Base-by-base conservation (phyloP, 2,113 vertebrate genomes). In the Myxocyprinus asiaticus region DNA sequence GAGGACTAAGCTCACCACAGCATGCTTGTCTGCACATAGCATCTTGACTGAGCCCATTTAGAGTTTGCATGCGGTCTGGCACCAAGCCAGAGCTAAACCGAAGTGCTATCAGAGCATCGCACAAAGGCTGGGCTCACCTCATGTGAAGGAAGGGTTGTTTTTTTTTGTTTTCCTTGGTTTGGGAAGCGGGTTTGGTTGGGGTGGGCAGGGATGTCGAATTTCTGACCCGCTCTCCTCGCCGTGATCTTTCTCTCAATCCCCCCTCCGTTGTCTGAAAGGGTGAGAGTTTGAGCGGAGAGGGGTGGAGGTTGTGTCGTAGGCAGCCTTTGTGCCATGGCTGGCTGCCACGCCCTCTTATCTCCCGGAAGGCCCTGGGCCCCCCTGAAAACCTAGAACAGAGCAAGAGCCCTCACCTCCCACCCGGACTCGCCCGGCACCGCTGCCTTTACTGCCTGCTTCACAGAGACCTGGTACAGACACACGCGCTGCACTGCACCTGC, bases 401-500 rank as follows among this genome's bases (percentile, higher is more conserved):
- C 91, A 88, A 89, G 89, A 92, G 88, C 89, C 84, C 84, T 85
- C 84, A 83, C 81, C 79, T 81, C 84, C 84, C 51, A 83, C 88
- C 90, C 48, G 90, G 92, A 93, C 86, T 86, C 86, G 85, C 89
- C 92, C 87, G 89, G 88, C 90, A 89, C 90, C 84, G 91, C 92
- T 93, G 90, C 91, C 91, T 92, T 92, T 92, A 92, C 91, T 93
- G 92, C 92, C 92, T 93, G 93, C 92, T 92, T 91, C 92, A 93
- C 92, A 91, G 89, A 85, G 84, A 93, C 88, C 92, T 91, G 91
- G 92, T 93, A 92, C 90, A 91, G 90, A 92, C 86, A 91, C 90
- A 84, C 88, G 87, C 91, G 88, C 90, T 91, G 89, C 91, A 92
- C 92, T 97, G 97, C 96, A 98, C 98, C 81, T 85, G 84, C 84